phyloP scores from a whole-genome alignment of 2,888 invertebrate genomes.

The Orchesellides sinensis region DNA sequence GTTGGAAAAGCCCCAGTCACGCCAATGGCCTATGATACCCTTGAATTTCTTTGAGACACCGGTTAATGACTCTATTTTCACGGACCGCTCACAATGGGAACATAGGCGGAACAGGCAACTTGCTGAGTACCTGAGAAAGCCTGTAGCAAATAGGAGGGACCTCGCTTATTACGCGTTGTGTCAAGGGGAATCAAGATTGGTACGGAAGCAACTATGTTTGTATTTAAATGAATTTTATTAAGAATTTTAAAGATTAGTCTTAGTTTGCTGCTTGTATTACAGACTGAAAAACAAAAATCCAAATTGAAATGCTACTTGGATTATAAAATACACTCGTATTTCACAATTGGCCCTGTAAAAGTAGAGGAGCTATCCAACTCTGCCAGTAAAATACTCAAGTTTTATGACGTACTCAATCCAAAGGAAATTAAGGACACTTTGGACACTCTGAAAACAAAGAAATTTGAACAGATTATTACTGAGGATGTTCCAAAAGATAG shows the following conservation, averaged over 20 bases:
- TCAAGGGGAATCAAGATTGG: not conserved
- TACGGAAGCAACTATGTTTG: too few relatives aligned
- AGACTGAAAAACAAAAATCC: not conserved
- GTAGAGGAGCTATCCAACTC: not conserved
- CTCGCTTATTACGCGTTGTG: not conserved
- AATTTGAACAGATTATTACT: not conserved
- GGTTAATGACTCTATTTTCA: not conserved
- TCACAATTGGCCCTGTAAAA: slow-evolving; percentile 8
- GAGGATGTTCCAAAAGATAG: slow-evolving; percentile 1
- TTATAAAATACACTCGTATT: not conserved
- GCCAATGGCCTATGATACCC: not conserved
- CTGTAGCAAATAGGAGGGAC: too few relatives aligned
- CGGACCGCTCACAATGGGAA: not conserved
- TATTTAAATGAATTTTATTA: too few relatives aligned
- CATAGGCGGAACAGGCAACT: too few relatives aligned
- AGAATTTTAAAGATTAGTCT: not conserved
- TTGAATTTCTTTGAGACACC: slow-evolving; percentile 5
- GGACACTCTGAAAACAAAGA: not conserved
- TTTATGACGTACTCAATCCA: slow-evolving; percentile 11
- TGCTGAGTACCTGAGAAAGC: too few relatives aligned
- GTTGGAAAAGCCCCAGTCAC: not conserved
- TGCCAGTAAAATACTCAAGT: slow-evolving; percentile 8
- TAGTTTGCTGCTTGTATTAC: not conserved
- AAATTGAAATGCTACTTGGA: slow-evolving; percentile 15
- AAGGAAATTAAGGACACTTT: not conserved